These are phyloP conservation scores for Dryoscopus gambensis DNA, from an alignment of 2,113 vertebrate species.

Conservation along the genomic window DNA sequence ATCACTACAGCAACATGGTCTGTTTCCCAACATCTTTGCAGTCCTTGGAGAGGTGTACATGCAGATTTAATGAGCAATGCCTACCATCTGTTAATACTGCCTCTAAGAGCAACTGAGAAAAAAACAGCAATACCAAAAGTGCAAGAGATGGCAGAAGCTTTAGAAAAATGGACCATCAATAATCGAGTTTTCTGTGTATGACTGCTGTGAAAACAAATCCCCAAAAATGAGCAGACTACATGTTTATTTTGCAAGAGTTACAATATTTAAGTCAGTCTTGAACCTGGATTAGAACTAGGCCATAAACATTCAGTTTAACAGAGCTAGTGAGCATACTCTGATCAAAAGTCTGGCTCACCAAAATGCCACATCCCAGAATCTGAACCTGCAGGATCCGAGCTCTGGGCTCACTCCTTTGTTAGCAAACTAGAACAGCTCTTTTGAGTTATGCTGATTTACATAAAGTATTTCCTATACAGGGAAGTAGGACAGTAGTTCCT, in stretches of 20 bases:
- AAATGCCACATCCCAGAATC: not conserved
- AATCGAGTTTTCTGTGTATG: not conserved
- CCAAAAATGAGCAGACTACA: not conserved
- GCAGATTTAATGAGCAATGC: conserved; percentile 68
- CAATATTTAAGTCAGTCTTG: not conserved
- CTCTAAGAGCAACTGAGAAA: conserved; percentile 52
- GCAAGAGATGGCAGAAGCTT: conserved; percentile 19
- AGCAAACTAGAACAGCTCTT: not conserved
- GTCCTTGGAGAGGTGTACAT: conserved; percentile 50
- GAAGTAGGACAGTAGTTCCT: not conserved
- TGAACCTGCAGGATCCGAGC: not conserved
- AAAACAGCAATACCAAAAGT: conserved; percentile 3
- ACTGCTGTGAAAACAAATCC: not conserved
- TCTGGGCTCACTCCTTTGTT: not conserved
- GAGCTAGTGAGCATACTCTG: not conserved
- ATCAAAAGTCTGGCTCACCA: not conserved
- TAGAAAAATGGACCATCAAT: not conserved
- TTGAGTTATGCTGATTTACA: not conserved
- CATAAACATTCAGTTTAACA: not conserved
- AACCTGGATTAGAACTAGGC: not conserved
- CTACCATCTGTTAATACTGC: conserved; percentile 67
- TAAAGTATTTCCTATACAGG: not conserved
- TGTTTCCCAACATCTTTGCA: conserved; percentile 57
- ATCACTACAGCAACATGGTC: conserved; percentile 34
- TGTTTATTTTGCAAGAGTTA: not conserved